These are phyloP conservation scores for Beroe ovata DNA, from an alignment of 37 sponge, comb jelly and placozoan genomes.

Conservation along the genomic window DNA sequence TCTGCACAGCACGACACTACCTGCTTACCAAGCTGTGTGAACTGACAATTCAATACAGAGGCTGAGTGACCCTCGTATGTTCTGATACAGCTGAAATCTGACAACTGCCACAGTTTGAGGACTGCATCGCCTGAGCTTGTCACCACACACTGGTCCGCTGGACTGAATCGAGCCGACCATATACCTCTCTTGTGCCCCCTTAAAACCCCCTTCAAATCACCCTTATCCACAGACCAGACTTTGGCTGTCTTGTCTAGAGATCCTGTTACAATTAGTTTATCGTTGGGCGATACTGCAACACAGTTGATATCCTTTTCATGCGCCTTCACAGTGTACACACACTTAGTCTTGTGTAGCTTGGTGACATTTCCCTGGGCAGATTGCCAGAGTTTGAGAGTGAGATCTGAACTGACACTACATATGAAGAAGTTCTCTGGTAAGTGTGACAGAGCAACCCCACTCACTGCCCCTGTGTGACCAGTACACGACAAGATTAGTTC, in stretches of 20 bases:
- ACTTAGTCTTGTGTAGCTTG: constrained; percentile 56
- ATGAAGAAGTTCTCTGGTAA: constrained; percentile 54
- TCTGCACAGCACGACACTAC: constrained; percentile 84
- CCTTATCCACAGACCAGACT: constrained; percentile 83
- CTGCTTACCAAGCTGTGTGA: constrained; percentile 86
- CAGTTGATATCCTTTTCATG: constrained; percentile 88
- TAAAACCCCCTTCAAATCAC: constrained; percentile 72
- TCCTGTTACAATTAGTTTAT: constrained; percentile 88
- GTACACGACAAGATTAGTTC: background rate
- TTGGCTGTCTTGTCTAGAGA: constrained; percentile 94
- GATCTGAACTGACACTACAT: constrained; percentile 23
- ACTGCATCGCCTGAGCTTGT: constrained; percentile 85
- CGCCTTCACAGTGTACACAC: constrained; percentile 65
- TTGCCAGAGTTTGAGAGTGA: constrained; percentile 67
- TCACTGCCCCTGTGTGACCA: constrained; percentile 47
- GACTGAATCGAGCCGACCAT: constrained; percentile 94
- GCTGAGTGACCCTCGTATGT: constrained; percentile 93
- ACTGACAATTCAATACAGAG: constrained; percentile 83
- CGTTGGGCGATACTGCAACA: constrained; percentile 92
- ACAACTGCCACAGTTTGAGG: constrained; percentile 86
- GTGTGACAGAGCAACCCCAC: constrained; percentile 50
- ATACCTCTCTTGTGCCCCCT: constrained; percentile 90
- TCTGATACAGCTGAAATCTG: constrained; percentile 76
- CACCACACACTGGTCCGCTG: constrained; percentile 90
- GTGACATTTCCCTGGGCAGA: constrained; percentile 1